Evolutionary conservation across 2,113 vertebrate species (phyloP).

Genomic region (Pelecanus crispus): DNA sequence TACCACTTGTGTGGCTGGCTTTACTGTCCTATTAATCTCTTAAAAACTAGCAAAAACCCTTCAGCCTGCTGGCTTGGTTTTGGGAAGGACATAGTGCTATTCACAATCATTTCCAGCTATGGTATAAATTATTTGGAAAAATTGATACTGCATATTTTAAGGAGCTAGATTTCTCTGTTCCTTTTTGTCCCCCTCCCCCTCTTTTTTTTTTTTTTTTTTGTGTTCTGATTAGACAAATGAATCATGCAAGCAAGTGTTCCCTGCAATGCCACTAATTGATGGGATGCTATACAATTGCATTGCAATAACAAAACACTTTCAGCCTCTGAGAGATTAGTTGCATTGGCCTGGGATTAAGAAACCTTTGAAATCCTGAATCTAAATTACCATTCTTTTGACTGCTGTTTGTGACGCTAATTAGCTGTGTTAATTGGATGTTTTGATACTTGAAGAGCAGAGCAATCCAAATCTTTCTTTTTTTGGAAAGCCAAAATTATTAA

Average conservation of each 20-base stretch:
- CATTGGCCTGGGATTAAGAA: conserved; percentile 74
- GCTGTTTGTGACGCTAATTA: conserved; percentile 92
- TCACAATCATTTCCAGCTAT: conserved; percentile 13
- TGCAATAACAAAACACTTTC: conserved; percentile 72
- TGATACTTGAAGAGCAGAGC: conserved; percentile 86
- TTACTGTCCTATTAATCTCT: neutral
- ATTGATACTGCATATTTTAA: conserved; percentile 13
- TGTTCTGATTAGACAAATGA: conserved; percentile 62
- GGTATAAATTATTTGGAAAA: conserved; percentile 35
- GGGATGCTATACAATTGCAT: conserved; percentile 70
- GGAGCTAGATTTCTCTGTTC: neutral
- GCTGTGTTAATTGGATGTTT: conserved; percentile 94
- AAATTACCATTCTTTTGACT: conserved; percentile 80
- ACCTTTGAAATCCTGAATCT: conserved; percentile 79
- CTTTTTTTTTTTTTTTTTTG: neutral
- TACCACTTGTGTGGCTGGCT: neutral
- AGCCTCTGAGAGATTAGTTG: conserved; percentile 71
- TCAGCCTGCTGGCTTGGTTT: neutral
- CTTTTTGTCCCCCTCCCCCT: neutral
- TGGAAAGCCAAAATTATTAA: conserved; percentile 78
- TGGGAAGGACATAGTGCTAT: conserved; percentile 10
- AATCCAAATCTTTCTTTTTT: conserved; percentile 69
- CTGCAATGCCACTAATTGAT: conserved; percentile 72
- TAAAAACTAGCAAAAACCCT: neutral
- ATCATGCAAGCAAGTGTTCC: conserved; percentile 53